phyloP scores from a whole-genome alignment of 2,797 vertebrate species.

The Gephyroberyx darwinii region DNA sequence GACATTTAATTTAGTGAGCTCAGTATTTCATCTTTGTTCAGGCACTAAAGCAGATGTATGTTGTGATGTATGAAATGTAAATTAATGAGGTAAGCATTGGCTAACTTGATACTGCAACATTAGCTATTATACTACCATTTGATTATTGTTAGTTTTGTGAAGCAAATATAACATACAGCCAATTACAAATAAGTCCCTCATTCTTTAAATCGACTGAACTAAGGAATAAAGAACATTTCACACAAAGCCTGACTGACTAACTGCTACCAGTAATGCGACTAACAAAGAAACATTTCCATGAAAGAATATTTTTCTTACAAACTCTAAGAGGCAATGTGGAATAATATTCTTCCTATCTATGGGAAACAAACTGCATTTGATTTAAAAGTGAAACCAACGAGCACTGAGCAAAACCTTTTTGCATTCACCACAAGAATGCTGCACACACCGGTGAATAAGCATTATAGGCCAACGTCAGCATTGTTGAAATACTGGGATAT shows the following conservation, averaged over 20 bases:
- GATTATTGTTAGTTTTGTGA: no score
- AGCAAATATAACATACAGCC: no score
- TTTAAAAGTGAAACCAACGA: constrained; percentile 8
- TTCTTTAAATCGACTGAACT: no score
- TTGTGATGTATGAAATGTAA: no score
- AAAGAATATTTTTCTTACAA: not conserved
- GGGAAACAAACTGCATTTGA: not conserved
- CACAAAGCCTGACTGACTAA: not conserved
- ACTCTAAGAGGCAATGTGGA: not conserved
- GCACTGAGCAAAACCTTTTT: not conserved
- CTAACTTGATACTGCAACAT: no score
- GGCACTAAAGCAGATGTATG: no score
- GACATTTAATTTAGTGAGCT: no score
- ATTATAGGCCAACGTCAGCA: not conserved
- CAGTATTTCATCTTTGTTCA: no score
- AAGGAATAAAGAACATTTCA: no score
- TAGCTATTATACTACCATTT: no score
- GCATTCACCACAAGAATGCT: constrained; percentile 10
- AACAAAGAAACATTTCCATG: not conserved
- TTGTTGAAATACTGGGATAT: constrained; percentile 1
- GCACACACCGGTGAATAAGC: not conserved
- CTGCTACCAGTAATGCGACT: not conserved
- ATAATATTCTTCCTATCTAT: not conserved
- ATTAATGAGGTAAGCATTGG: no score
- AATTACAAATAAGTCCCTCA: no score